A percentile compares a stretch with the other conserved stretches of the same genome.
Conservation (phyloP, 1,140 invertebrate species). For the Lasioglossum albipes region DNA sequence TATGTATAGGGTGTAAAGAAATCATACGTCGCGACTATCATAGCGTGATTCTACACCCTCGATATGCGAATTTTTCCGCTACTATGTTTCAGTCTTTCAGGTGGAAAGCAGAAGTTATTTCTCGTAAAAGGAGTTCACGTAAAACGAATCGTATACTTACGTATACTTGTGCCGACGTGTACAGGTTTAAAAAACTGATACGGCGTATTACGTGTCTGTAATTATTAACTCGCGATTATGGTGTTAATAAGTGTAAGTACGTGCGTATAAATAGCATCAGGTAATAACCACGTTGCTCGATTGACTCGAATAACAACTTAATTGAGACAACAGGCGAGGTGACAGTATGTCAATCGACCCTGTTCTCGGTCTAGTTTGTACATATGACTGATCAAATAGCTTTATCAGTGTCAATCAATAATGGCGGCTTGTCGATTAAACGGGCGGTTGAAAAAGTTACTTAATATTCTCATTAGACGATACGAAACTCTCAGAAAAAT, state of each 20-base stretch:
- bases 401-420: constrained; percentile 60
- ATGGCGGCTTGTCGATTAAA: constrained; percentile 49
- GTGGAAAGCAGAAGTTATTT: too few relatives aligned
- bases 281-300: constrained; percentile 48
- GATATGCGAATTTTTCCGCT: background rate
- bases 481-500: constrained; percentile 13
- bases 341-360: constrained; percentile 55
- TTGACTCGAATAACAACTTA: constrained; percentile 48
- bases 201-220: background rate
- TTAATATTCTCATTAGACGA: constrained; percentile 17
- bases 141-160: background rate
- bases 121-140: too few relatives aligned
- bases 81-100: background rate
- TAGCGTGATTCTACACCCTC: too few relatives aligned
- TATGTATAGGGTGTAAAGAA: background rate
- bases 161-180: background rate
- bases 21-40: too few relatives aligned
- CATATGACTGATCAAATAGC: constrained; percentile 37
- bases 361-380: constrained; percentile 24
- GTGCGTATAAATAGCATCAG: constrained; percentile 35
- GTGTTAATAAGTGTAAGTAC: constrained; percentile 27
- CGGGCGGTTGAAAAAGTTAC: constrained; percentile 51
- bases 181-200: background rate
- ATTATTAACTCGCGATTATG: background rate
- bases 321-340: constrained; percentile 53